Evolutionary conservation across 2,113 vertebrate species (phyloP).

Genomic region (Bothrops jararaca): DNA sequence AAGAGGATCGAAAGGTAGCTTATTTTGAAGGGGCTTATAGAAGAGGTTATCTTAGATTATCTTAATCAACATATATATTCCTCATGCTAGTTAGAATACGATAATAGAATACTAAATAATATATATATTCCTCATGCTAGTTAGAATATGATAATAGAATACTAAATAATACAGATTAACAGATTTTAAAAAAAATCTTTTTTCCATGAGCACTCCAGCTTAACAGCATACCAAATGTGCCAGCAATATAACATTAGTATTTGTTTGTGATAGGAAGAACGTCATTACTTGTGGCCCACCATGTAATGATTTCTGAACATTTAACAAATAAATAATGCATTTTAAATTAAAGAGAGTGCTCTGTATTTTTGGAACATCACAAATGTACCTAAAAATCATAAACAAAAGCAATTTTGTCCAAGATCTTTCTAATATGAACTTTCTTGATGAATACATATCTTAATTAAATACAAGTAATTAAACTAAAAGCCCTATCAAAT

Average conservation of each 20-base stretch:
- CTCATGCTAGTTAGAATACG: fast-evolving
- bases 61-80: background rate
- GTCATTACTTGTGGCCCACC: background rate
- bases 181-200: slow-evolving; percentile 5
- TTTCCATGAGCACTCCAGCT: background rate
- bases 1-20: background rate
- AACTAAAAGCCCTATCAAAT: slow-evolving; percentile 92
- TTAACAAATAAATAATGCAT: slow-evolving; percentile 49
- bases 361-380: background rate
- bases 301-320: background rate
- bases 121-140: fast-evolving
- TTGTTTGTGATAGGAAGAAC: slow-evolving; percentile 12
- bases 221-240: background rate
- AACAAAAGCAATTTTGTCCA: slow-evolving; percentile 37
- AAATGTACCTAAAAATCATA: slow-evolving; percentile 38
- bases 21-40: background rate
- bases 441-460: slow-evolving; percentile 79
- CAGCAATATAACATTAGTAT: slow-evolving; percentile 3
- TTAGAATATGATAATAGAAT: background rate
- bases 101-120: fast-evolving
- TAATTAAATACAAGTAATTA: slow-evolving; percentile 94
- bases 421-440: slow-evolving; percentile 69
- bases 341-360: slow-evolving; percentile 46
- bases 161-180: fast-evolving
- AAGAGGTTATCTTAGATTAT: background rate